phyloP scores from a whole-genome alignment of 2,888 invertebrate species.

The Metellina segmentata region DNA sequence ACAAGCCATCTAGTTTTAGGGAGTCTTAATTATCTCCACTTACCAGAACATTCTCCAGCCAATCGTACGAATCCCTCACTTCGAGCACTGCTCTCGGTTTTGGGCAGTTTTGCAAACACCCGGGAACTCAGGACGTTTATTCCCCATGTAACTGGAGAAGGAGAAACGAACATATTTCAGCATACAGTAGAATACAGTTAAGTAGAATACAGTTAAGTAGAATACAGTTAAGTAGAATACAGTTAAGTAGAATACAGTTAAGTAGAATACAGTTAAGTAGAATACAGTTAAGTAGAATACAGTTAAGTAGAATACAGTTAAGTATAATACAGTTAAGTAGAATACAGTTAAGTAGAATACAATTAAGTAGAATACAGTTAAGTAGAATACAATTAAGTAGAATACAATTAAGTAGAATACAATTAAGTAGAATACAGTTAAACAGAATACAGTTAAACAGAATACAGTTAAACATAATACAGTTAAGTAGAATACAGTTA shows the following conservation, averaged over 20 bases:
- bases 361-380: background rate
- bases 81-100: constrained; percentile 61
- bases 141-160: constrained; percentile 69
- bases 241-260: background rate
- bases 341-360: background rate
- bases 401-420: too few species aligned
- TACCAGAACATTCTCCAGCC: constrained; percentile 63
- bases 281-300: background rate
- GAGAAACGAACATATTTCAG: background rate
- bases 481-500: background rate
- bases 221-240: background rate
- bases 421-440: background rate
- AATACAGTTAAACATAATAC: background rate
- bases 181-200: background rate
- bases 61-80: constrained; percentile 57
- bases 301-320: background rate
- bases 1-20: background rate
- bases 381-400: too few species aligned
- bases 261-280: background rate
- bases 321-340: background rate
- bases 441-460: background rate
- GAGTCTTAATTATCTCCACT: background rate
- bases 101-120: constrained; percentile 66
- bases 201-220: too few species aligned
- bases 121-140: constrained; percentile 63